A percentile compares a stretch with the other conserved stretches of the same genome.
Evolutionary conservation across 2,888 invertebrate genomes (phyloP).

Genomic region (Diloba caeruleocephala): DNA sequence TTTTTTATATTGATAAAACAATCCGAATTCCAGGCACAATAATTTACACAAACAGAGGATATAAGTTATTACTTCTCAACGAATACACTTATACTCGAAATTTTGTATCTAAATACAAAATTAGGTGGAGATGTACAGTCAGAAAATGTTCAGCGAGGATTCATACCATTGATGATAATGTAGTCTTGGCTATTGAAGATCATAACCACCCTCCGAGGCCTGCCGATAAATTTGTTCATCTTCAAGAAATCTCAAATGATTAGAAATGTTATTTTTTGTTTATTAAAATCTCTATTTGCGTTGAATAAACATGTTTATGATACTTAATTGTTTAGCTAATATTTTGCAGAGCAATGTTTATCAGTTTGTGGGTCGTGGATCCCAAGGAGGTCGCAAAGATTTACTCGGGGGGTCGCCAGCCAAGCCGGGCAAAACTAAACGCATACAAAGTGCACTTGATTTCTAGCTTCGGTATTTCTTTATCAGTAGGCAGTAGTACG

Average conservation of each 20-base stretch:
- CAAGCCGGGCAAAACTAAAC: too few species aligned
- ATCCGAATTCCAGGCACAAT: constrained; percentile 48
- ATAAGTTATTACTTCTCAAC: constrained; percentile 52
- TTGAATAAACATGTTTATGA: neutral
- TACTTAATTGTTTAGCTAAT: neutral
- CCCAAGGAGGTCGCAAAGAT: too few species aligned
- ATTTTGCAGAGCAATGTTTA: too few species aligned
- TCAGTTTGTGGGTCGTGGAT: too few species aligned
- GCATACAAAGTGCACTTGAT: too few species aligned
- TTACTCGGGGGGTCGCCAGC: too few species aligned
- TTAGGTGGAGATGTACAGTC: constrained; percentile 61
- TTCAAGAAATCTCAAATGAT: neutral
- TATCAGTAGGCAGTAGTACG: too few species aligned
- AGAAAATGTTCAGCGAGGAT: constrained; percentile 61
- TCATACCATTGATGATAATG: constrained; percentile 50
- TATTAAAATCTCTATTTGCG: neutral
- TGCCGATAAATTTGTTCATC: neutral
- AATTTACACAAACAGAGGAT: constrained; percentile 38
- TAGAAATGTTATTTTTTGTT: neutral
- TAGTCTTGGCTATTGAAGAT: constrained; percentile 17
- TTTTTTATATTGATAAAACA: too few species aligned
- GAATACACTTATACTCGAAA: constrained; percentile 55
- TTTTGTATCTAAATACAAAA: constrained; percentile 46
- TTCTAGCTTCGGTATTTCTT: too few species aligned
- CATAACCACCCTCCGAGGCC: constrained; percentile 39